Evolutionary conservation across 2,888 invertebrate genomes (phyloP).

Genomic region (Aporophyla nigra): DNA sequence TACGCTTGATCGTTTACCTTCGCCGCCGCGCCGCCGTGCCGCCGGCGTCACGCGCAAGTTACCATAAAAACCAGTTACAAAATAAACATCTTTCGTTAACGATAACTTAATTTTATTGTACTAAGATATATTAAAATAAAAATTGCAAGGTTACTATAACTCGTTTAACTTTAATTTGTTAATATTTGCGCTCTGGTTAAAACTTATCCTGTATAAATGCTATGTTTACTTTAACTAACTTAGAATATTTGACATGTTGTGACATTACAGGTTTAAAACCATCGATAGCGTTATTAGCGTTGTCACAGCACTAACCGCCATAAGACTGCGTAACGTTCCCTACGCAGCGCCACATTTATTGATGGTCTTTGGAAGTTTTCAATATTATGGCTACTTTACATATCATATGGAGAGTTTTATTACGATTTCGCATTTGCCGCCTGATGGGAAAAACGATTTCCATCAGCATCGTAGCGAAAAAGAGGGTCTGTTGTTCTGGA

Average conservation of each 20-base stretch:
- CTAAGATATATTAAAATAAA: too few species aligned
- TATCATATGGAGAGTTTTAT: constrained; percentile 89
- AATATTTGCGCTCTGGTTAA: too few species aligned
- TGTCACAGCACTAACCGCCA: constrained; percentile 64
- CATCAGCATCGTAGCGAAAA: constrained; percentile 68
- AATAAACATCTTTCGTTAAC: too few species aligned
- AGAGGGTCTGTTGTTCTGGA: constrained; percentile 70
- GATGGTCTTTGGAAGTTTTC: constrained; percentile 91
- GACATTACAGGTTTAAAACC: not conserved
- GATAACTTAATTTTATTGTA: too few species aligned
- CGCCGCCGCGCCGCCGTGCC: too few species aligned
- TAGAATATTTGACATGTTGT: not conserved
- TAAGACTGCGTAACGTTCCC: constrained; percentile 82
- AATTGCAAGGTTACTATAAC: too few species aligned
- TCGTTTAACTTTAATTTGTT: too few species aligned
- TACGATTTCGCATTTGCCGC: constrained; percentile 91
- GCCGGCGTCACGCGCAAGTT: too few species aligned
- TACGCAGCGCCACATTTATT: constrained; percentile 88
- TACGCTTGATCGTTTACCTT: too few species aligned
- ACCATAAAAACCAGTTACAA: too few species aligned
- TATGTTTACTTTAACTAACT: not conserved
- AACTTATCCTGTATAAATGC: too few species aligned
- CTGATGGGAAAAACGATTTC: constrained; percentile 86
- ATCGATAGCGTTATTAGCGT: constrained; percentile 2
- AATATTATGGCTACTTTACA: constrained; percentile 91